Percentiles rank a stretch among this genome's conserved stretches.
These are phyloP conservation scores for Muscicapa adusta DNA, from an alignment of 2,113 vertebrate genomes.

Conservation along the genomic window DNA sequence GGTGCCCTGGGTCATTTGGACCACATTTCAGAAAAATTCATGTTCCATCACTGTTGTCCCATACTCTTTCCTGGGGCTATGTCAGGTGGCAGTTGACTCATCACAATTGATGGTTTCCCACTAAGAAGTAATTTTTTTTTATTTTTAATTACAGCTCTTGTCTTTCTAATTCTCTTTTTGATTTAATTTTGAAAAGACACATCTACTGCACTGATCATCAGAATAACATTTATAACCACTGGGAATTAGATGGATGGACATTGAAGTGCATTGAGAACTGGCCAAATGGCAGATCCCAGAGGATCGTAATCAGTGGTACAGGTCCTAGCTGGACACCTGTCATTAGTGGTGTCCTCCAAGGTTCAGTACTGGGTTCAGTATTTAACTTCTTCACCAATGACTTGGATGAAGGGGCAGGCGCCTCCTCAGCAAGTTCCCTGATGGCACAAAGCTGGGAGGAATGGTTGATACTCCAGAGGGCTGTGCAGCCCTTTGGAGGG, in stretches of 20 bases:
- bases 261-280: background rate
- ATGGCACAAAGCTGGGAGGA: background rate
- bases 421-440: background rate
- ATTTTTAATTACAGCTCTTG: background rate
- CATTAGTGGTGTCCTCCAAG: background rate
- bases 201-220: background rate
- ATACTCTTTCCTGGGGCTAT: background rate
- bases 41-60: background rate
- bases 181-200: background rate
- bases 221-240: background rate
- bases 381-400: background rate
- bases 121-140: background rate
- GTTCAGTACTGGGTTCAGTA: background rate
- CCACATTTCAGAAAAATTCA: background rate
- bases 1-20: background rate
- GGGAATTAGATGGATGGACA: background rate
- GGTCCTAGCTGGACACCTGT: background rate
- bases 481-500: background rate
- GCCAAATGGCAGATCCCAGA: background rate
- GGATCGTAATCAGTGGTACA: background rate
- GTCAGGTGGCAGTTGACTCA: background rate
- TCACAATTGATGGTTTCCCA: background rate
- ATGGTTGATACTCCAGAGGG: rapidly evolving
- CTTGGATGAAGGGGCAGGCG: background rate
- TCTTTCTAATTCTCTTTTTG: background rate